Evolutionary conservation across 2,113 vertebrate genomes (phyloP).

Genomic region (Delphinapterus leucas): DNA sequence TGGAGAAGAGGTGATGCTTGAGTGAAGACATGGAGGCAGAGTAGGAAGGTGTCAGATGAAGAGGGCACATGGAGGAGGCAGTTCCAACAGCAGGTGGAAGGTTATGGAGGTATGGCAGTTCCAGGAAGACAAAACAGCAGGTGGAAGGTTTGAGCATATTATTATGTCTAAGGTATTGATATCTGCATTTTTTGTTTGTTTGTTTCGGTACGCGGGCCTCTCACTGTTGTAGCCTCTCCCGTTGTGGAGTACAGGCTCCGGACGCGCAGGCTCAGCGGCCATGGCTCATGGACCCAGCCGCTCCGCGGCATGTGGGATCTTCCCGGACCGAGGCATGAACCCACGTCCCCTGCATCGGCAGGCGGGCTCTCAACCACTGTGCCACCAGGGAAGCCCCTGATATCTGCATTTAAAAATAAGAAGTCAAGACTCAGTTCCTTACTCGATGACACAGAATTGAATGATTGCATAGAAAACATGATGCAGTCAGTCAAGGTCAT

Average conservation of each 20-base stretch:
- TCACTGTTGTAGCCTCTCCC: too few species aligned
- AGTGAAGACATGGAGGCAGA: background rate
- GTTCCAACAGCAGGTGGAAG: background rate
- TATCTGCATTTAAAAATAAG: background rate
- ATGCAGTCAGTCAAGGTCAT: background rate
- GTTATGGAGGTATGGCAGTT: background rate
- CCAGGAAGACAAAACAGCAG: background rate
- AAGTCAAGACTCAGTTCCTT: background rate
- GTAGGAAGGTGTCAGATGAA: background rate
- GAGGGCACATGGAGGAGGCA: background rate
- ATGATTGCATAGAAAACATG: background rate
- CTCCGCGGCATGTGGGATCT: too few species aligned
- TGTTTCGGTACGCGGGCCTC: too few species aligned
- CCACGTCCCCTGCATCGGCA: too few species aligned
- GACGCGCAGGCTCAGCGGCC: too few species aligned
- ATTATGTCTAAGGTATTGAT: background rate
- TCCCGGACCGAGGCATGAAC: too few species aligned
- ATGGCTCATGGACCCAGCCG: too few species aligned
- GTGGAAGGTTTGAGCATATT: background rate
- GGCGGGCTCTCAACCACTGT: too few species aligned
- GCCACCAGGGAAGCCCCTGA: too few species aligned
- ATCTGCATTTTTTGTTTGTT: background rate
- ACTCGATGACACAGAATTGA: background rate
- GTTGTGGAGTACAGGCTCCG: too few species aligned
- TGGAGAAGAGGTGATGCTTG: fast-evolving